These are phyloP conservation scores for Poicephalus meyeri DNA, from an alignment of 2,113 vertebrate species.

Conservation along the genomic window DNA sequence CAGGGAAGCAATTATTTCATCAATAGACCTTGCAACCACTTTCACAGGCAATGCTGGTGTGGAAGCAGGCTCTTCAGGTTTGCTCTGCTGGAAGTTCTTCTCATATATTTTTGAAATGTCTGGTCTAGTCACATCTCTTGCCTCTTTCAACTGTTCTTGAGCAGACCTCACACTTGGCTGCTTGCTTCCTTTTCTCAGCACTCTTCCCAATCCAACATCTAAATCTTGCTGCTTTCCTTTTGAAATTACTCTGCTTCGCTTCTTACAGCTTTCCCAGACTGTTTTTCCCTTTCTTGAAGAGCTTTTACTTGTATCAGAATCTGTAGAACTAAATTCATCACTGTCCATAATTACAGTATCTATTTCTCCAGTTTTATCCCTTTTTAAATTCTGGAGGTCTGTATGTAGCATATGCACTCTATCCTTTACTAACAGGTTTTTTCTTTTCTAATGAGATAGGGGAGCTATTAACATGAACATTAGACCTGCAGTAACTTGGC, in stretches of 20 bases:
- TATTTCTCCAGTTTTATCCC: not conserved
- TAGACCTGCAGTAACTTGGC: not conserved
- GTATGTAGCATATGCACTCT: not conserved
- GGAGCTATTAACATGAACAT: not conserved
- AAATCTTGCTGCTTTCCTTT: not conserved
- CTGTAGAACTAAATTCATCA: not conserved
- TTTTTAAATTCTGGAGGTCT: not conserved
- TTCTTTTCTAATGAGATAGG: not conserved
- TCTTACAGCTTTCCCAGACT: not conserved
- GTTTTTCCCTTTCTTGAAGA: not conserved
- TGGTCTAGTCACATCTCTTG: not conserved
- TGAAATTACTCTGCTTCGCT: not conserved
- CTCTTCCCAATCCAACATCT: not conserved
- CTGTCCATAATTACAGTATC: not conserved
- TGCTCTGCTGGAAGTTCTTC: conserved; percentile 3
- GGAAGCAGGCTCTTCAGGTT: not conserved
- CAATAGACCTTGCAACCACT: conserved; percentile 53
- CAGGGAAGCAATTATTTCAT: conserved; percentile 77
- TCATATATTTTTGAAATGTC: not conserved
- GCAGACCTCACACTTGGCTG: conserved; percentile 64
- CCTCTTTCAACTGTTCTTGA: conserved; percentile 5
- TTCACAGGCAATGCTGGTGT: not conserved
- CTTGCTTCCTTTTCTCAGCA: conserved; percentile 24
- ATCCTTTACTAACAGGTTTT: not conserved
- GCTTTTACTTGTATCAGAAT: not conserved